Percentiles rank a stretch among this genome's conserved stretches.
Evolutionary conservation across 37 sponge, comb jelly and placozoan genomes (phyloP).

Genomic region (Spongilla lacustris): DNA sequence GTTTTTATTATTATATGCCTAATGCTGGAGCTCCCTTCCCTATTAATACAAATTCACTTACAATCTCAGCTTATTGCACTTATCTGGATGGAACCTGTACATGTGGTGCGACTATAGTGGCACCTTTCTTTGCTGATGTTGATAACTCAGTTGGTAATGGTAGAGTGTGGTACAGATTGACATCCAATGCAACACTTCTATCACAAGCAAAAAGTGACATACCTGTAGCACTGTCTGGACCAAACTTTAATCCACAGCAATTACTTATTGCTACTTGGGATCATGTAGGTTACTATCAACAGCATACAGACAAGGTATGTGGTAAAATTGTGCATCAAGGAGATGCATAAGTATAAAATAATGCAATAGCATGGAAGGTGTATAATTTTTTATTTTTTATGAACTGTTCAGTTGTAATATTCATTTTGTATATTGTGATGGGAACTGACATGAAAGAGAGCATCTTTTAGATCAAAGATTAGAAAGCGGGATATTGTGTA

Average conservation of each 20-base stretch:
- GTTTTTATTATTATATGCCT: neutral
- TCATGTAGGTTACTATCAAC: neutral
- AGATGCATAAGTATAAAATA: neutral
- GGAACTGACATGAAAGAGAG: no score
- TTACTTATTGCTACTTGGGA: neutral
- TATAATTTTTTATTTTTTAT: neutral
- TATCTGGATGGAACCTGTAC: no score
- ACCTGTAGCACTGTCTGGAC: neutral
- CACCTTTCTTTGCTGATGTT: neutral
- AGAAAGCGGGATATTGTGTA: no score
- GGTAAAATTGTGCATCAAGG: neutral
- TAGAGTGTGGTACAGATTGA: neutral
- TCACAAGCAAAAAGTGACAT: neutral
- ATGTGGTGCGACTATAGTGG: neutral
- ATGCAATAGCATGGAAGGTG: neutral
- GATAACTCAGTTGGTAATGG: neutral
- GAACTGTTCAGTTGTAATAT: no score
- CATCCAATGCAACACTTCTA: neutral
- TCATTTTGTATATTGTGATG: no score
- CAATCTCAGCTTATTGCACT: no score
- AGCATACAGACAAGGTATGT: neutral
- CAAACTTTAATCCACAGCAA: neutral
- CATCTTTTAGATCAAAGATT: no score
- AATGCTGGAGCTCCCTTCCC: neutral
- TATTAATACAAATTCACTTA: neutral